phyloP scores from a whole-genome alignment of 2,113 vertebrate species.

The Lucifuga dentata region DNA sequence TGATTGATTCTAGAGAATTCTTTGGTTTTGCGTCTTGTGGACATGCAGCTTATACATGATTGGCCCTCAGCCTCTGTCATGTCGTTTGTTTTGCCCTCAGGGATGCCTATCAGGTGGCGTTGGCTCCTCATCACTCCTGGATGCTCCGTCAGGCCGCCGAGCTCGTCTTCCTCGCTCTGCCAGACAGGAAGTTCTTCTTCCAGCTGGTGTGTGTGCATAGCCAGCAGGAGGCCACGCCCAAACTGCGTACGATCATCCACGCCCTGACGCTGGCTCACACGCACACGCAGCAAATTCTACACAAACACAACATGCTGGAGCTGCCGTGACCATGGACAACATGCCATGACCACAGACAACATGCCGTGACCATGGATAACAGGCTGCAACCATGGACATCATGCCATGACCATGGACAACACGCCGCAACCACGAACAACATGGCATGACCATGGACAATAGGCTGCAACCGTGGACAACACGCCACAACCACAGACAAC shows the following conservation, averaged over 20 bases:
- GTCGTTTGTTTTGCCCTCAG: slow-evolving; percentile 18
- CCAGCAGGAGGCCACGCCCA: slow-evolving; percentile 63
- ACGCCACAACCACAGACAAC: no score
- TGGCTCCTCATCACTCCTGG: slow-evolving; percentile 87
- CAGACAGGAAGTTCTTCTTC: slow-evolving; percentile 78
- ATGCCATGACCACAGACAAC: no score
- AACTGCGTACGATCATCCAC: slow-evolving; percentile 69
- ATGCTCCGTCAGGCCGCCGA: slow-evolving; percentile 80
- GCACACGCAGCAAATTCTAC: slow-evolving; percentile 60
- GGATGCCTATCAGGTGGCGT: slow-evolving; percentile 82
- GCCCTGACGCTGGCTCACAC: slow-evolving; percentile 57
- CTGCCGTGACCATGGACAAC: slow-evolving; percentile 60
- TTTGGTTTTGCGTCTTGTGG: neutral
- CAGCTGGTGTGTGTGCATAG: slow-evolving; percentile 76
- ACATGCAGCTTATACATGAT: no score
- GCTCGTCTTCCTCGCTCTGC: slow-evolving; percentile 85
- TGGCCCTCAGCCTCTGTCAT: no score
- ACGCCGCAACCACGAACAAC: no score
- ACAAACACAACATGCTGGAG: slow-evolving; percentile 56
- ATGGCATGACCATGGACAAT: no score
- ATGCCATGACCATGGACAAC: no score
- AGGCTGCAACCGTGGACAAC: no score
- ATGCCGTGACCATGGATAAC: no score
- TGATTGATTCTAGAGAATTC: no score
- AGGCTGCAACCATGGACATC: no score